Conservation (phyloP, 2,113 vertebrate genomes). For the Dasyprocta punctata region DNA sequence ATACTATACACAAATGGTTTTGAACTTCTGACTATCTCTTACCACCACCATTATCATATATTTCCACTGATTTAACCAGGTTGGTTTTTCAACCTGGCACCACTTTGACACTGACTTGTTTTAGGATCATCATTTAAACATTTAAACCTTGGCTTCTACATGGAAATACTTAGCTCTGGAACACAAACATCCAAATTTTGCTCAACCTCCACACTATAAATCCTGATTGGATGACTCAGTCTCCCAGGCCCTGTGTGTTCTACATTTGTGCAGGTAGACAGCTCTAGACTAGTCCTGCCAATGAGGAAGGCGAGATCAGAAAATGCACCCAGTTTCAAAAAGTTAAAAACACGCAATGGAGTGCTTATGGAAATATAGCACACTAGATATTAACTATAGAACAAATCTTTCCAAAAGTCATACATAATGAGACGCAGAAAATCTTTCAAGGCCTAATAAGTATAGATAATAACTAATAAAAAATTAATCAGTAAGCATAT, state of each 20-base stretch:
- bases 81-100: background rate
- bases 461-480: background rate
- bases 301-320: background rate
- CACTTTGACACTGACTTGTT: background rate
- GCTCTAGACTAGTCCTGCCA: background rate
- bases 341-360: background rate
- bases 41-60: background rate
- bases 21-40: background rate
- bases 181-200: background rate
- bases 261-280: background rate
- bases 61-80: background rate
- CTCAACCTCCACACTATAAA: background rate
- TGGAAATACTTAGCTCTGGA: background rate
- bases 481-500: background rate
- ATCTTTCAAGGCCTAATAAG: background rate
- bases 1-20: background rate
- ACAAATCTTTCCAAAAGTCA: background rate
- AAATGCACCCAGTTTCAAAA: background rate
- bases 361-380: background rate
- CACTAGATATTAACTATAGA: background rate
- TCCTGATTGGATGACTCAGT: background rate
- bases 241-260: background rate
- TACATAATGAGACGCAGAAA: background rate
- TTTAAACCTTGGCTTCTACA: background rate
- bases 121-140: slow-evolving; percentile 2